Evolutionary conservation across 2,797 vertebrate genomes (phyloP), one percentile per base, ranked within the genome.

Genomic region (Kryptolebias ocellatus): DNA sequence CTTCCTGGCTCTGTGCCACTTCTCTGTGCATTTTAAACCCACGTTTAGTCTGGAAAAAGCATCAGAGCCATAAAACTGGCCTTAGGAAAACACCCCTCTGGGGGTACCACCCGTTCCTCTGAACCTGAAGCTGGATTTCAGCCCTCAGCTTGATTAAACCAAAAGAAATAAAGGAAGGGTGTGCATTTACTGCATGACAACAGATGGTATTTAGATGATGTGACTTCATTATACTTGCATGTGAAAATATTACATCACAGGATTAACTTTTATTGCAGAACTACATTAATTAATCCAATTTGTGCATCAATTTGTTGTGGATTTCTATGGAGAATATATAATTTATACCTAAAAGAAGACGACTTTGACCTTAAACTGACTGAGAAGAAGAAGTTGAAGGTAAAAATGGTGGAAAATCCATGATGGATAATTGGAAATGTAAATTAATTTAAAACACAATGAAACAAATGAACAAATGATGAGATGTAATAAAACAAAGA

Each of bases 21-120:
- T 68, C 60, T 58, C 78, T 89, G 85, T 86, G 71, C 65, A 18
- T 65, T 81, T 86, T 79, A 78, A 73, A 28, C 62, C 31, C 64
- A 60, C 57, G 67, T 75, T 79, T 80, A 76, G 76, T 91, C 93
- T 94, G 94, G 90, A 90, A 94, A 93, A 94, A 71, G 78, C 87
- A 94, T 95, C 92, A 94, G 9, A 77, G 57, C 81, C 83, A 77
- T 93, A 92, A 94, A 94, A 79, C 77, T 70, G 79, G 74, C 76
- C 88, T 91, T 85, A 87, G 83, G 88, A 84, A 94, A 92, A 93
- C 91, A 91, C 79, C 83, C 81, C 79, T 89, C 62, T 72, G 45
- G 87, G 84, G 78, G 79, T 74, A 82, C 73, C 81, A 76, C 74
- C 79, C 81, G 79, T 82, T 76, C 77, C 78, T 29, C 49, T 60